Percentiles rank a stretch among this genome's conserved stretches.
These are phyloP conservation scores for Pocillopora damicornis DNA, from an alignment of 64 coral and sea anemone species.

Conservation along the genomic window DNA sequence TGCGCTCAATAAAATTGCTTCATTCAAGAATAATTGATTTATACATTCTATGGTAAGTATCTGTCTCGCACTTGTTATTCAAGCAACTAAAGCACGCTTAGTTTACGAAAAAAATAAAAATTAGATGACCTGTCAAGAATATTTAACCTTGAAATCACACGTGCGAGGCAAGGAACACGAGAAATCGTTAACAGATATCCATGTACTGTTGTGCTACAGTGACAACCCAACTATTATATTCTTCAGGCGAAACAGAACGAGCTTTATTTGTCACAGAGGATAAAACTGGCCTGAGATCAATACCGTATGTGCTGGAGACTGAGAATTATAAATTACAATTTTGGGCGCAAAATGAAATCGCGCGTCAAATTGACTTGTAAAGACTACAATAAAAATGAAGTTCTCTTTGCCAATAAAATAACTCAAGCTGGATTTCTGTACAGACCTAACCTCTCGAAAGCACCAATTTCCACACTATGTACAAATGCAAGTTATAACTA, in stretches of 20 bases:
- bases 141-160: background rate
- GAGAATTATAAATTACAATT: background rate
- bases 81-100: background rate
- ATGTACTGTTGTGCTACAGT: background rate
- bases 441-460: conserved; percentile 44
- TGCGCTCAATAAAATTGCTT: conserved; percentile 37
- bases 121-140: background rate
- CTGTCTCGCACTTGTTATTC: background rate
- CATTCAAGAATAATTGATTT: conserved; percentile 12
- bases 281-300: background rate
- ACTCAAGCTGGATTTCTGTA: conserved; percentile 47
- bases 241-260: background rate
- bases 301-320: background rate
- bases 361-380: background rate
- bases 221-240: background rate
- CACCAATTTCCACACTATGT: conserved; percentile 32
- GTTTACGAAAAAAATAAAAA: background rate
- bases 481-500: conserved; percentile 41
- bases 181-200: background rate
- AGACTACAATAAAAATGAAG: conserved; percentile 25
- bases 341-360: background rate
- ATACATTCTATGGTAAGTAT: background rate
- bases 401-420: conserved; percentile 45
- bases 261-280: background rate
- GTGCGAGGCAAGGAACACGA: background rate